Percentiles rank a stretch among this genome's conserved stretches.
Evolutionary conservation across 2,888 invertebrate species (phyloP).

Genomic region (Leucophenga maculata): DNA sequence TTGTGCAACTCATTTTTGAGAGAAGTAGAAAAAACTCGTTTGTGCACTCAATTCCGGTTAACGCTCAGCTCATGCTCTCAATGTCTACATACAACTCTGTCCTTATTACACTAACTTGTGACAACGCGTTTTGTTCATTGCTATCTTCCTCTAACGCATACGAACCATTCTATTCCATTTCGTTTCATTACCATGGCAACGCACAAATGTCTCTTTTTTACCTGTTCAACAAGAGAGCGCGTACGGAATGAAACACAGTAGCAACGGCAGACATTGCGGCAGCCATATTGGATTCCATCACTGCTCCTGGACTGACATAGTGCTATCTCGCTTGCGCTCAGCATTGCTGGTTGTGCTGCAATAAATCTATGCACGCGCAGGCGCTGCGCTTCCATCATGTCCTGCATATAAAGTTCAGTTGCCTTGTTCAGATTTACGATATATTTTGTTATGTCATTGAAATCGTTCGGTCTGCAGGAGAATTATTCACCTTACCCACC

Average conservation of each 20-base stretch:
- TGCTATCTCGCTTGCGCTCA: constrained; percentile 50
- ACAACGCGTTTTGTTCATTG: constrained; percentile 33
- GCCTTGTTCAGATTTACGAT: constrained; percentile 64
- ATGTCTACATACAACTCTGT: too few species aligned
- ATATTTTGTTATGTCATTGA: constrained; percentile 46
- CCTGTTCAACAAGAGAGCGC: too few species aligned
- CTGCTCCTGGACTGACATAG: constrained; percentile 43
- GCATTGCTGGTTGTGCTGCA: neutral
- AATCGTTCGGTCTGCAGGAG: constrained; percentile 52
- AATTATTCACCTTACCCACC: too few species aligned
- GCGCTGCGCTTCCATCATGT: constrained; percentile 54
- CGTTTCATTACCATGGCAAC: constrained; percentile 54
- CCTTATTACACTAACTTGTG: too few species aligned
- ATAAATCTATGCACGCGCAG: constrained; percentile 29
- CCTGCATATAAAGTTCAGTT: constrained; percentile 54
- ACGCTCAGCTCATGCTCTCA: constrained; percentile 13
- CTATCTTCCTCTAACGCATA: constrained; percentile 14
- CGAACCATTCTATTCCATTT: constrained; percentile 25
- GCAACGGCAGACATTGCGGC: constrained; percentile 47
- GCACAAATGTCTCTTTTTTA: constrained; percentile 25
- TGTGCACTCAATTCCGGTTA: constrained; percentile 59
- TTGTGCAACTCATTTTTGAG: too few species aligned
- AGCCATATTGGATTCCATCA: constrained; percentile 70
- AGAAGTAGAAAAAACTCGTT: constrained; percentile 30
- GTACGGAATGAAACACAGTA: too few species aligned